Evolutionary conservation across 2,797 vertebrate species (phyloP).

Genomic region (Ataeniobius toweri): DNA sequence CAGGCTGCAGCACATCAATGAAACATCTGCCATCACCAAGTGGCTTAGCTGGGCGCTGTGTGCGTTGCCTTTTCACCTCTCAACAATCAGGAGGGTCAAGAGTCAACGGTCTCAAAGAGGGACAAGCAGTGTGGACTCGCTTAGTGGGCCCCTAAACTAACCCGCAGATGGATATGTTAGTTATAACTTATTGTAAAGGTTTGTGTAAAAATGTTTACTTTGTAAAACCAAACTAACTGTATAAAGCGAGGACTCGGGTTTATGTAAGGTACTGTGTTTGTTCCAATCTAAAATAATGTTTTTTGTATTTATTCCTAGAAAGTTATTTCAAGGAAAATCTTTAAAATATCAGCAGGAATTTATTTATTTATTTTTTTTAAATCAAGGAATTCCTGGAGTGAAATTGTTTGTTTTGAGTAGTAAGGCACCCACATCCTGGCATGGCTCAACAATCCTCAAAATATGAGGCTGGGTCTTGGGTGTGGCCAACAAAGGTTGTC

Average conservation of each 20-base stretch:
- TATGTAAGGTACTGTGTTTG: neutral
- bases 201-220: neutral
- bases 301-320: neutral
- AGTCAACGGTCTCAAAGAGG: slow-evolving; percentile 57
- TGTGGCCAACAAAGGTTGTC: slow-evolving; percentile 61
- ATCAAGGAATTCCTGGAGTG: slow-evolving; percentile 13
- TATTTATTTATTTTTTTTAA: no score
- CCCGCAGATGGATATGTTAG: neutral
- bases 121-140: slow-evolving; percentile 19
- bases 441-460: slow-evolving; percentile 44
- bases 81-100: slow-evolving; percentile 73
- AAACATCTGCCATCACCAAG: slow-evolving; percentile 62
- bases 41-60: slow-evolving; percentile 51
- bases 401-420: slow-evolving; percentile 4
- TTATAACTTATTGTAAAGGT: no score
- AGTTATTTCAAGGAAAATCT: slow-evolving; percentile 4
- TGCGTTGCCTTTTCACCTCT: slow-evolving; percentile 66
- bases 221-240: neutral
- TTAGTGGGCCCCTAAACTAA: slow-evolving; percentile 15
- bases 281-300: neutral
- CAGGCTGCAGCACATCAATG: slow-evolving; percentile 58
- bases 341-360: neutral
- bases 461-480: slow-evolving; percentile 53
- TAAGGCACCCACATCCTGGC: neutral
- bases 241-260: neutral